Evolutionary conservation across 2,797 vertebrate species (phyloP).

Genomic region (Enteromius afrohamiltoni): DNA sequence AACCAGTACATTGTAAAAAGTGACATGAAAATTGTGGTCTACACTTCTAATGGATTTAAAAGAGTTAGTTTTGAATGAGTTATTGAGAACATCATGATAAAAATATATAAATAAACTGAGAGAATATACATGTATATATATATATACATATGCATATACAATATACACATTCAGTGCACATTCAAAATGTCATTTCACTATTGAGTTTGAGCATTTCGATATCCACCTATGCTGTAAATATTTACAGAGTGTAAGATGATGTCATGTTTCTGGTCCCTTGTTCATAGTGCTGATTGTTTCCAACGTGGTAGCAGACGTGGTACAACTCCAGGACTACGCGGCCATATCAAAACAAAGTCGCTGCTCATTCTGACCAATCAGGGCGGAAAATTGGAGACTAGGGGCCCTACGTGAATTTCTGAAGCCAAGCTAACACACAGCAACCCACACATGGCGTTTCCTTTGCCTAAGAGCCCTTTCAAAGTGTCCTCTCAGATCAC

Average conservation of each 20-base stretch:
- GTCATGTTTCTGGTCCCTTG: slow-evolving; percentile 64
- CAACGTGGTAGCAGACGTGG: slow-evolving; percentile 57
- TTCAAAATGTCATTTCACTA: background rate
- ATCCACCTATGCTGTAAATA: slow-evolving; percentile 54
- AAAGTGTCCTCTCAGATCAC: slow-evolving; percentile 78
- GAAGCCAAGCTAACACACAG: slow-evolving; percentile 68
- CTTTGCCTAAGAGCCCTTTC: slow-evolving; percentile 78
- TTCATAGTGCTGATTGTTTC: slow-evolving; percentile 56
- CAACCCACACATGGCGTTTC: slow-evolving; percentile 73
- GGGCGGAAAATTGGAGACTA: slow-evolving; percentile 98
- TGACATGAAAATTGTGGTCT: background rate
- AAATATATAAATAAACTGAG: background rate
- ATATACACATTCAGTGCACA: background rate
- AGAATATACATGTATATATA: background rate
- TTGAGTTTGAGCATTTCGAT: background rate
- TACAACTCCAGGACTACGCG: slow-evolving; percentile 73
- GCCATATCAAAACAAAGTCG: slow-evolving; percentile 79
- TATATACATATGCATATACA: too few species aligned
- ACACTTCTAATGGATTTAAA: background rate
- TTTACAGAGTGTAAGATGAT: slow-evolving; percentile 63
- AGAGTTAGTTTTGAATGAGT: background rate
- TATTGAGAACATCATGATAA: background rate
- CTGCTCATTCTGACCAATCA: slow-evolving; percentile 94
- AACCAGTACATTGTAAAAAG: background rate
- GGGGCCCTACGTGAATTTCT: slow-evolving; percentile 73